Evolutionary conservation across 2,888 invertebrate genomes (phyloP).

Genomic region (Carterocephalus palaemon): DNA sequence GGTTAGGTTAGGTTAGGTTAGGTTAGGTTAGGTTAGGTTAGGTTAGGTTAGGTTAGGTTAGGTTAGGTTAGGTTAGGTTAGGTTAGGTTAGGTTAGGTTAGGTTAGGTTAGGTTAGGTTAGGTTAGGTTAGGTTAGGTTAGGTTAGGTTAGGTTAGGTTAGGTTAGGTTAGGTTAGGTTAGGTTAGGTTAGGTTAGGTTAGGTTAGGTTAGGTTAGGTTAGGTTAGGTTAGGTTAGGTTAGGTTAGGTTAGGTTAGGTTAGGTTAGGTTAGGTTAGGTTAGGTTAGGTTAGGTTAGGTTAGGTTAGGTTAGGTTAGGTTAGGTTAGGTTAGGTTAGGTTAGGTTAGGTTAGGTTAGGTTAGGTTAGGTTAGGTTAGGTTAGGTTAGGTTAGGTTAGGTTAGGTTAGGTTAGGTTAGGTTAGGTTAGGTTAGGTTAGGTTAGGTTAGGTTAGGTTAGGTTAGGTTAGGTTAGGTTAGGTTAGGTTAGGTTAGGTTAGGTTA

Average conservation of each 20-base stretch:
- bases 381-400: neutral
- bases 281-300: neutral
- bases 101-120: neutral
- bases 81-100: neutral
- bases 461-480: constrained; percentile 25
- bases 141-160: neutral
- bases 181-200: neutral
- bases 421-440: neutral
- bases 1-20: neutral
- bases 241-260: neutral
- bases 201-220: neutral
- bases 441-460: constrained; percentile 2
- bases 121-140: neutral
- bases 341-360: neutral
- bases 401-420: neutral
- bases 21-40: neutral
- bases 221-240: neutral
- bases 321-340: neutral
- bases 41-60: neutral
- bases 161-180: neutral
- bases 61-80: neutral
- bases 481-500: constrained; percentile 24
- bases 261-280: neutral
- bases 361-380: neutral
- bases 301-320: neutral